Conservation (phyloP, 1,140 invertebrate species). For the Pseudomyrmex concolor region DNA sequence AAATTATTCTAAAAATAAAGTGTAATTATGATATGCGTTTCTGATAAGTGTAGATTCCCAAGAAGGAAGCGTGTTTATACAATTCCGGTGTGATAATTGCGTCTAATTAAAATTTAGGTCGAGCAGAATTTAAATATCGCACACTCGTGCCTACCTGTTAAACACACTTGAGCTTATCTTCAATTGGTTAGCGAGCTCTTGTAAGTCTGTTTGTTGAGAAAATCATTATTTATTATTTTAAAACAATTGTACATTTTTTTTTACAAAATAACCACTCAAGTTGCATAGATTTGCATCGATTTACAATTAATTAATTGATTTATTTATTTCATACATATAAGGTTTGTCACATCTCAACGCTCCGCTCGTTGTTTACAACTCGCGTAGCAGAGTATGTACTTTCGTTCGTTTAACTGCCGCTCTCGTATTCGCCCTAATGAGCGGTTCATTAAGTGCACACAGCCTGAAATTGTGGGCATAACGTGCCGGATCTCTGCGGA, state of each 20-base stretch:
- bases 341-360: not conserved
- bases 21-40: not conserved
- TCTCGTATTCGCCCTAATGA: constrained; percentile 29
- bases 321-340: too few species aligned
- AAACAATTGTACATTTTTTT: too few species aligned
- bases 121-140: constrained; percentile 58
- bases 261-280: too few species aligned
- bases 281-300: too few species aligned
- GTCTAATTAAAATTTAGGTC: constrained; percentile 59
- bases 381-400: not conserved
- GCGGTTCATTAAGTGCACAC: constrained; percentile 21
- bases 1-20: not conserved
- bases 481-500: constrained; percentile 11
- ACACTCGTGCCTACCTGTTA: not conserved
- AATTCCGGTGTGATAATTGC: constrained; percentile 50
- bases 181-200: too few species aligned
- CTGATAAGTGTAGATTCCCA: constrained; percentile 33
- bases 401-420: constrained; percentile 4
- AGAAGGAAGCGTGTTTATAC: constrained; percentile 40
- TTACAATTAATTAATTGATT: too few species aligned
- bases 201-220: too few species aligned
- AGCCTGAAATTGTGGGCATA: constrained; percentile 15
- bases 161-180: not conserved
- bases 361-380: not conserved
- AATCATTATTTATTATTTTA: too few species aligned